Evolutionary conservation across 2,113 vertebrate species (phyloP), one percentile per base, ranked within the genome.

Genomic region (Chunga burmeisteri): DNA sequence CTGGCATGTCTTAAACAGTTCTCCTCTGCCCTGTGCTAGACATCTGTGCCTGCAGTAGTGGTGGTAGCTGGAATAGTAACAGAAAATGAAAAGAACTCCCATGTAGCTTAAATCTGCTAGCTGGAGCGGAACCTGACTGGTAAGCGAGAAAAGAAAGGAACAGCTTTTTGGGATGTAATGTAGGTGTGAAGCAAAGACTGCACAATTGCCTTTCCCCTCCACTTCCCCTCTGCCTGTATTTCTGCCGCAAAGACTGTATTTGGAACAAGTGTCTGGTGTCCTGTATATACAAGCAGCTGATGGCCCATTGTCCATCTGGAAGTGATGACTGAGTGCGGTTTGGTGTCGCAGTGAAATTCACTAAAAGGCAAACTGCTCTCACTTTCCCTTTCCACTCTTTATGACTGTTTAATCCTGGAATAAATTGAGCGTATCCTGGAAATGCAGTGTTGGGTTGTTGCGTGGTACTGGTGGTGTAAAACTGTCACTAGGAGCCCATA

Each of bases 211-310:
- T 22, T 30, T 23, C 6, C 8, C 36, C 2, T 13, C 3, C 13
- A 4, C 7, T 49, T 30, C 18, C 9, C 7, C 32, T 10, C 16
- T 2, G 25, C n/a, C 18, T 2, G 0, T 10, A 9, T 79, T 84
- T 72, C 44, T 13, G 85, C 25, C 23, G 36, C 61, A 32, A 47
- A 81, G 9, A 5, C n/a, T 70, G 17, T 52, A 29, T 77, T 78
- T 81, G 58, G 32, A 78, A 9, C 62, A 65, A 66, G 20, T 30
- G 23, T 73, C 53, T 80, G 58, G 8, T 2, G 1, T 34, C 14
- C 30, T 66, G 6, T 38, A 1, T 53, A 3, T 56, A 21, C 26
- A 18, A 62, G 34, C 42, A 49, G 25, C 53, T 90, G 63, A 10
- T 81, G 59, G 40, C n/a, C 16, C 11, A 3, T 56, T 88, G 16